phyloP scores from a whole-genome alignment of 2,113 vertebrate genomes.

The Corythornis vintsioides region DNA sequence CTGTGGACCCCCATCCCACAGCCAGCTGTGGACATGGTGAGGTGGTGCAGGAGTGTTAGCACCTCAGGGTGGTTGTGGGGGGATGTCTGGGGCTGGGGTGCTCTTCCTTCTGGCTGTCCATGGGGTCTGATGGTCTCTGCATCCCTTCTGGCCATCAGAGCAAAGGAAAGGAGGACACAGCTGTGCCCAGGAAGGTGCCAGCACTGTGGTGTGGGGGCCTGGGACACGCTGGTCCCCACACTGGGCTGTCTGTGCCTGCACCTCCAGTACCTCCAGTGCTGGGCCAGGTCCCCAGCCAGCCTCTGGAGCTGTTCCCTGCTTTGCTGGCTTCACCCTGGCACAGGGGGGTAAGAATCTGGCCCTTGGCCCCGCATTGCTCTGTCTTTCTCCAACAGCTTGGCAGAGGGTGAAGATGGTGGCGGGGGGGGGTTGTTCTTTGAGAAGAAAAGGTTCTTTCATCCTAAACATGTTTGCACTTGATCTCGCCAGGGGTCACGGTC shows the following conservation, averaged over 20 bases:
- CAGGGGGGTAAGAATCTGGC: background rate
- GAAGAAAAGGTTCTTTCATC: background rate
- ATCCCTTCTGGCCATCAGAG: background rate
- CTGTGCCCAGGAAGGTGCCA: background rate
- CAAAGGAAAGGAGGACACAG: background rate
- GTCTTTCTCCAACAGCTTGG: background rate
- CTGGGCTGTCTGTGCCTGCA: background rate
- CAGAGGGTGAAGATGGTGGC: background rate
- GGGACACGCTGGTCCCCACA: background rate
- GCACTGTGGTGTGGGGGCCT: rapidly evolving
- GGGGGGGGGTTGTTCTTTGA: background rate
- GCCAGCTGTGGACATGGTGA: rapidly evolving
- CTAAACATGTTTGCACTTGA: background rate
- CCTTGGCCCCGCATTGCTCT: background rate
- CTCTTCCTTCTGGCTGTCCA: rapidly evolving
- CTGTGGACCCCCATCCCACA: rapidly evolving
- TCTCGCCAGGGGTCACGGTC: background rate
- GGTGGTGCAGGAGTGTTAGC: background rate
- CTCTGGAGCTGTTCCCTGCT: background rate
- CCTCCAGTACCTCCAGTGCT: rapidly evolving
- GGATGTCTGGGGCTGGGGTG: background rate
- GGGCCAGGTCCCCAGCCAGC: background rate
- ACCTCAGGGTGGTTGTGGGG: background rate
- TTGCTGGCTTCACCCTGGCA: background rate
- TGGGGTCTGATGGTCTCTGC: background rate